A percentile compares a stretch with the other conserved stretches of the same genome.
Evolutionary conservation across 2,888 invertebrate species (phyloP).

Genomic region (Epicampocera succincta): DNA sequence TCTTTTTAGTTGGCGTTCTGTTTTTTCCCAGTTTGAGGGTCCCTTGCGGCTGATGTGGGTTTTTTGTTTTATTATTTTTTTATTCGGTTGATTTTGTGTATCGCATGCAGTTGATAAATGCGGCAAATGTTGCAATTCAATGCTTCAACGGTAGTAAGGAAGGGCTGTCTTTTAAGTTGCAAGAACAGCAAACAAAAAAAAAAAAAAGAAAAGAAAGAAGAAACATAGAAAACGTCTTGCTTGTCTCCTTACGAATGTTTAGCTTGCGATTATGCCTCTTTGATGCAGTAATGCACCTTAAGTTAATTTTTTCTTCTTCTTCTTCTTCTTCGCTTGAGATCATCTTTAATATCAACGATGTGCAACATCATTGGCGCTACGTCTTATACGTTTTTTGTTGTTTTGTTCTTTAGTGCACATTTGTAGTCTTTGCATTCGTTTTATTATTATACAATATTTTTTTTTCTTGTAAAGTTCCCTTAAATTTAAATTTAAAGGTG

Average conservation of each 20-base stretch:
- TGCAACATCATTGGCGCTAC: slow-evolving; percentile 69
- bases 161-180: slow-evolving; percentile 51
- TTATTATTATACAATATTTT: no score
- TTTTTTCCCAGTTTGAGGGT: slow-evolving; percentile 42
- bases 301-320: slow-evolving; percentile 23
- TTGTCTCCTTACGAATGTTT: slow-evolving; percentile 36
- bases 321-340: slow-evolving; percentile 56
- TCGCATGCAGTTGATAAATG: slow-evolving; percentile 55
- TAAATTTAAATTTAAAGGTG: slow-evolving; percentile 39
- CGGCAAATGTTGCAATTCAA: slow-evolving; percentile 48
- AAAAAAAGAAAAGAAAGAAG: slow-evolving; percentile 5
- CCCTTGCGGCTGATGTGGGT: slow-evolving; percentile 46
- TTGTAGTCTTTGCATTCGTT: slow-evolving; percentile 37
- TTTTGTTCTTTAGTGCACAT: slow-evolving; percentile 10
- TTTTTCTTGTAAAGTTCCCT: background rate
- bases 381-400: slow-evolving; percentile 52
- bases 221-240: slow-evolving; percentile 27
- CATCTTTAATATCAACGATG: slow-evolving; percentile 67
- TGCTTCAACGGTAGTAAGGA: slow-evolving; percentile 61
- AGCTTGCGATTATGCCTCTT: slow-evolving; percentile 30
- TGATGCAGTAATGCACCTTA: slow-evolving; percentile 52
- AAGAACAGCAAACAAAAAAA: slow-evolving; percentile 29
- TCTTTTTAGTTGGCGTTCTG: slow-evolving; percentile 23
- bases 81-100: slow-evolving; percentile 53
- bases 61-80: slow-evolving; percentile 44